Evolutionary conservation across 2,113 vertebrate species (phyloP), one percentile per base, ranked within the genome.

Genomic region (Hydrochoerus hydrochaeris): DNA sequence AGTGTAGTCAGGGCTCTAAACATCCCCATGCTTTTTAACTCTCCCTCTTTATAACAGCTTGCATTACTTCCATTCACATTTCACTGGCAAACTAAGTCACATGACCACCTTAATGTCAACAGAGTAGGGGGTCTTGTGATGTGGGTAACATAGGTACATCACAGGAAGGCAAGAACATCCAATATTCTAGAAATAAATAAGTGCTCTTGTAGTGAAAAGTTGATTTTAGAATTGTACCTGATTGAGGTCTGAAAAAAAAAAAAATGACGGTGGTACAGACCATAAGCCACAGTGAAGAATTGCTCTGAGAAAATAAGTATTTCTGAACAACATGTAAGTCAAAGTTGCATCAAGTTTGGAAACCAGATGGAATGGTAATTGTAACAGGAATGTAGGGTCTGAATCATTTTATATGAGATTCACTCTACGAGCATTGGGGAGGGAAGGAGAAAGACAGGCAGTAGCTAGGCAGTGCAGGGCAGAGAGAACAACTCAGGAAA

Each of bases 401-500:
- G 20, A 54, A 9, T 28, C 30, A 63, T n/a, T 28, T 62, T 20
- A 35, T 16, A 26, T n/a, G 14, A 38, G 16, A 44, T 46, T 5
- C 20, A 46, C 3, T 46, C 13, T 7, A 60, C 19, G 38, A 11
- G 12, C 12, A 20, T 1, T 26, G 41, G 4, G 24, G 2, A 60
- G 28, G 52, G 8, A 2, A 49, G 24, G 32, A 7, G n/a, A 58
- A 30, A 63, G 1, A 49, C 20, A 57, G 60, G 26, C 6, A 30
- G 62, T 5, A 7, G 16, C 5, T 1, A 30, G 44, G 13, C 12
- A 4, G 5, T 1, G 5, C 7, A 11, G 11, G 63, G 30, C 10
- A 32, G 30, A 67, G 0, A 32, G 20, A 28, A 17, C 7, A 28
- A 17, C 7, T 8, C 7, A 10, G 24, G 17, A 41, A 82, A 62